Conservation (phyloP, 1,140 invertebrate species). For the Hormaphis cornu region DNA sequence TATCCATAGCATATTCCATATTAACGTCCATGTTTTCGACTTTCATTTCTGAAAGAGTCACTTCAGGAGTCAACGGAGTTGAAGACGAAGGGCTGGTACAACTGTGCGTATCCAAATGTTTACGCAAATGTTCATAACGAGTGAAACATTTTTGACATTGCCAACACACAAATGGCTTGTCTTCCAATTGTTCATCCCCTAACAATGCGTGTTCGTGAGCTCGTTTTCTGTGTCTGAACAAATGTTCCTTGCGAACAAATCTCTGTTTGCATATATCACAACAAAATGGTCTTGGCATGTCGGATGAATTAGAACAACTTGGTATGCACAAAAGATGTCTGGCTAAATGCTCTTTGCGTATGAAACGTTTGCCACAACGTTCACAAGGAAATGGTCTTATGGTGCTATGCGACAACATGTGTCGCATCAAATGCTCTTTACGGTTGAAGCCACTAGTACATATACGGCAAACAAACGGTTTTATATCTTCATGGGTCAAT, state of each 20-base stretch:
- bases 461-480: slow-evolving; percentile 43
- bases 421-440: slow-evolving; percentile 33
- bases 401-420: slow-evolving; percentile 33
- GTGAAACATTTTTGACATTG: slow-evolving; percentile 40
- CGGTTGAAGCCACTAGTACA: slow-evolving; percentile 44
- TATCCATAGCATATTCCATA: slow-evolving; percentile 7
- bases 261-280: slow-evolving; percentile 40
- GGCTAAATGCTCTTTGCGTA: slow-evolving; percentile 37
- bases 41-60: slow-evolving; percentile 26
- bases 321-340: slow-evolving; percentile 38
- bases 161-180: slow-evolving; percentile 39
- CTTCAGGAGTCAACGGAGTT: slow-evolving; percentile 26
- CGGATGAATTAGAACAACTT: slow-evolving; percentile 37
- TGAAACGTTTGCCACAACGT: slow-evolving; percentile 42
- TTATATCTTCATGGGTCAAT: slow-evolving; percentile 41
- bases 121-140: slow-evolving; percentile 37
- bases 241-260: slow-evolving; percentile 38
- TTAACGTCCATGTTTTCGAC: slow-evolving; percentile 10
- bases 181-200: slow-evolving; percentile 34
- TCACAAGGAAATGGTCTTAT: slow-evolving; percentile 40
- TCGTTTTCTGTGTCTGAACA: slow-evolving; percentile 36
- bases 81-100: slow-evolving; percentile 28
- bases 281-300: slow-evolving; percentile 38
- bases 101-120: slow-evolving; percentile 37
- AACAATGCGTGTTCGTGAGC: slow-evolving; percentile 35